Evolutionary conservation across 2,113 vertebrate species (phyloP), one percentile per base, ranked within the genome.

Genomic region (Planiliza haematocheilus): DNA sequence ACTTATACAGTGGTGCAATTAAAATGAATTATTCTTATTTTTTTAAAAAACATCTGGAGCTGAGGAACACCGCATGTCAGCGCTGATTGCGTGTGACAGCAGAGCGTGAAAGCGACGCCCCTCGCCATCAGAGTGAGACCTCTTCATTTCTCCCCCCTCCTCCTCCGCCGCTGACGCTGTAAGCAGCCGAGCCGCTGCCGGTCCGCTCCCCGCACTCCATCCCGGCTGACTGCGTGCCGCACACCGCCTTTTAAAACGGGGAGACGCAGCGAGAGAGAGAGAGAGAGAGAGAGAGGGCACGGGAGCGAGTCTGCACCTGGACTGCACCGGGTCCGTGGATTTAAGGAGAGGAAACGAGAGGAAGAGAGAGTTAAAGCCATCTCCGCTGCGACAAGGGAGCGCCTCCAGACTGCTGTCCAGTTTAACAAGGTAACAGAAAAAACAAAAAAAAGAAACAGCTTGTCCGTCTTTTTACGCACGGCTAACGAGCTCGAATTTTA

Each of bases 131-230:
- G 74, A 88, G 86, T 86, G 77, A 86, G 59, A 76, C 60, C 64
- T 84, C 86, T 2, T 56, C 36, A 2, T 4, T 1, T 14, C 4
- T 30, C 11, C 24, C 36, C 2, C 21, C 48, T 52, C 55, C 20
- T 79, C 55, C 52, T 21, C 55, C 1, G n/a, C n/a, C n/a, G n/a
- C n/a, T 84, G 78, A 82, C 84, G 75, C 81, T 49, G 59, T 2
- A 34, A n/a, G 74, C 74, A 62, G 57, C 70, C 30, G 21, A 55
- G 60, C 59, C 14, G 69, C 77, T 39, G 74, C 78, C 66, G 72
- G 71, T 63, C 30, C 56, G 51, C 74, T 48, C 51, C 36, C 24
- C 38, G 41, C 70, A 49, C 64, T 64, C 72, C 65, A 69, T 30
- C 71, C 63, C 60, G 41, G 59, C 70, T 70, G 81, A 43, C 78